Base-by-base conservation (phyloP, 2,113 vertebrate species). In the Hylia prasina region DNA sequence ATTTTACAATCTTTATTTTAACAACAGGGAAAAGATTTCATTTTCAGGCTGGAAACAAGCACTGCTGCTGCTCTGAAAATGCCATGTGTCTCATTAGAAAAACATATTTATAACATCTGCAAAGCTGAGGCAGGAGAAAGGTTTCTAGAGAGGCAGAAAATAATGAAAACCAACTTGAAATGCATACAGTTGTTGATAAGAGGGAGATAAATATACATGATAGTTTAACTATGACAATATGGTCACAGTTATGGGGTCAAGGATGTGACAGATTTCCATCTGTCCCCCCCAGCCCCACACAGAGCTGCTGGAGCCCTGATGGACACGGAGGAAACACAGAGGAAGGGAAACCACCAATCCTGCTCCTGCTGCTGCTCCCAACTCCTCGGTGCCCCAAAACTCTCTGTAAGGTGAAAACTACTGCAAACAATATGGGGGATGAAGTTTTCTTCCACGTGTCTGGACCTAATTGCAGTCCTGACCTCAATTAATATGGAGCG, bases 41-140 rank as follows among this genome's bases (percentile, higher is more conserved):
- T 79, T 94, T 97, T 82, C 80, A 96, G 83, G 81, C 94, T 95
- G 80, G 94, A 97, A 95, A 93, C 84, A 92, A 95, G 94, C 77
- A 61, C 90, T 96, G 88, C 96, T 92, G 95, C 95, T 95, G 72
- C 88, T 80, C 82, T 15, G 79, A 95, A 92, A 96, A 90, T 80
- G 91, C 81, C 63, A 54, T 79, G 81, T 72, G 63, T 66, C 66
- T 91, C 63, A 20, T 82, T 30, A 93, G 63, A 37, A 75, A 92
- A 89, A 50, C 89, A 80, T 14, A 40, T 86, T 84, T 88, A 28
- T 13, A 88, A 70, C 90, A 97, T 73, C 91, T 96, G 89, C 21
- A 33, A 48, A 35, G 65, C 70, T 45, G 78, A 15, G 45, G 58
- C 73, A 93, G 75, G 61, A 71, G 82, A 82, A 48, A 48, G 68